Base-by-base conservation (phyloP, 2,888 invertebrate species). In the Aleiodes testaceus region DNA sequence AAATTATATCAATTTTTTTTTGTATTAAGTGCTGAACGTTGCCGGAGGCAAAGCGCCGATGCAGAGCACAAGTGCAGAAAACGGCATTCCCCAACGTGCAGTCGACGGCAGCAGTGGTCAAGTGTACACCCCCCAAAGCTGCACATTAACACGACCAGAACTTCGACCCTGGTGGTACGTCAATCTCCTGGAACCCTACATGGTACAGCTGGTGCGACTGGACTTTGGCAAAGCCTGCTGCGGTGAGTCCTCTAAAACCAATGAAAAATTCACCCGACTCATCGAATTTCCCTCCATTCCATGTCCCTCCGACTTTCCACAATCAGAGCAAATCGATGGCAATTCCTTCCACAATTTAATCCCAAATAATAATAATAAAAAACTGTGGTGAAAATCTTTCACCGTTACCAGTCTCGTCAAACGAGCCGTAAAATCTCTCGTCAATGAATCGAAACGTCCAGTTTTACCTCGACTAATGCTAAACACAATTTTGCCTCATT, bases 151-250 rank as follows among this genome's bases (percentile, higher is more conserved):
- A 0, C 93, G 93, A 87, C 86, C 92, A 0, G 97, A 97, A 87
- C 89, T 92, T n/a, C 91, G 92, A 30, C 96, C 97, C 1, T 97
- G 97, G 97, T 97, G 97, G 96, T 97, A 97, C 88, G 97, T 97
- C 80, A 97, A 97, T 88, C 91, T 97, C 0, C 89, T 97, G 74
- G 97, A 97, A 85, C 97, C 97, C 0, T 97, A 97, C 87, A 97
- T 97, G 96, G 96, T 97, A 73, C 97, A 97, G 86, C 90, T 97
- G 72, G 97, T 97, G 26, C 90, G 97, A 53, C 89, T 97, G 72
- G 97, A 97, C 89, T 97, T 97, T 83, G 97, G 97, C 74, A 95
- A 95, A 86, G 92, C 95, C 20, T 96, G 96, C 83, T 97, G 97
- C 86, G 96, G 96, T 95, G 88, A 93, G 94, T 90, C 75, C 9